Evolutionary conservation across 2,113 vertebrate genomes (phyloP).

Genomic region (Trogon melanurus): DNA sequence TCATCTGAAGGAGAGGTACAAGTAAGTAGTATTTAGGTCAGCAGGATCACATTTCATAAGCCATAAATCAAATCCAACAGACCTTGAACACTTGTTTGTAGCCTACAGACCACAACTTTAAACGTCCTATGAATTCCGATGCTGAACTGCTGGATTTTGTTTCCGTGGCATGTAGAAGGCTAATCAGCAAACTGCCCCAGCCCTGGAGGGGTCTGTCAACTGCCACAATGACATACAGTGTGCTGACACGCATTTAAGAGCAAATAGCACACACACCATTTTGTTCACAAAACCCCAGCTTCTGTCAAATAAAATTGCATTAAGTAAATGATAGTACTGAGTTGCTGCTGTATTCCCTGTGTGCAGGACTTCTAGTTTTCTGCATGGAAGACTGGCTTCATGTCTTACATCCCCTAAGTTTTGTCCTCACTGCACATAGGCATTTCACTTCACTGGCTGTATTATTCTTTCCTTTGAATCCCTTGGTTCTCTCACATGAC

Average conservation of each 20-base stretch:
- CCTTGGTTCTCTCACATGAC: rapidly evolving
- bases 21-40: background rate
- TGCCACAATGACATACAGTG: rapidly evolving
- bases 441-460: background rate
- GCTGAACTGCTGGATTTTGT: background rate
- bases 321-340: background rate
- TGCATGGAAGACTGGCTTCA: rapidly evolving
- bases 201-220: background rate
- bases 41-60: background rate
- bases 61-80: slow-evolving; percentile 30
- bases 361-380: background rate
- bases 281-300: background rate
- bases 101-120: background rate
- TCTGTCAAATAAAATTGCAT: background rate
- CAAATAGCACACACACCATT: background rate
- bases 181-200: background rate
- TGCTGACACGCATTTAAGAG: background rate
- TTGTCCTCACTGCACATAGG: background rate
- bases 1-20: background rate
- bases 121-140: background rate
- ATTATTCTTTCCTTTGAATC: background rate
- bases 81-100: background rate
- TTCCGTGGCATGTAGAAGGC: background rate
- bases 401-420: background rate
- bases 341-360: background rate